Evolutionary conservation across 2,888 invertebrate genomes (phyloP), one percentile per base, ranked within the genome.

Genomic region (Nemoura dubitans): DNA sequence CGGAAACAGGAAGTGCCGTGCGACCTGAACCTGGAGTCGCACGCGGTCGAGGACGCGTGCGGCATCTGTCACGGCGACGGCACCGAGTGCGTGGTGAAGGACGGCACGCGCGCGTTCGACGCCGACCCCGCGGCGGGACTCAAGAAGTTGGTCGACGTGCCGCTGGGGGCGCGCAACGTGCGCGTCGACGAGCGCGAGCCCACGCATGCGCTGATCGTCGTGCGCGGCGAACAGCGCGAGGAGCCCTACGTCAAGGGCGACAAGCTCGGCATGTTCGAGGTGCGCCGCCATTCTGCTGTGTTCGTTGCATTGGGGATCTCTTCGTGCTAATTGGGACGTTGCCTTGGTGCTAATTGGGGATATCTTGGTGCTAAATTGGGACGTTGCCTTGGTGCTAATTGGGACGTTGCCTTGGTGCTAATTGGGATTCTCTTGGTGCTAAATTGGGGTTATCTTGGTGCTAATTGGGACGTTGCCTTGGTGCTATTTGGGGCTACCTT

Each of bases 51-150:
- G 89, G 95, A 95, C 90, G 90, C 91, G 87, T 95, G 95, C 90
- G 95, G 94, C 0, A 92, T 94, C 28, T 95, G 95, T 90, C 94
- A 93, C 29, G 95, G 95, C 0, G 93, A 95, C 90, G 94, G 94
- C 89, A 92, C 93, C 6, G 93, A 93, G 14, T 95, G 92, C 88
- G 89, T 89, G 1, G 88, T 91, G 5, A 89, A 90, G 76, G 90
- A 90, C 87, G 91, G 91, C 28, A 90, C 90, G 59, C 91, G 92
- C 85, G 92, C 92, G 88, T 91, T 84, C 84, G 21, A 25, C 16
- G 59, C 59, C 27, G 59, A 76, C 59, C 28, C 27, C 25, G 2
- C 26, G 89, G 90, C 87, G n/a, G n/a, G n/a, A 28, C 87, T 89
- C 6, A 89, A 88, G 88, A 90, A 90, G 87, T 86, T 93, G 16